Percentiles rank a stretch among this genome's conserved stretches.
Conservation (phyloP, 2,888 invertebrate genomes). For the Yponomeuta cagnagella region DNA sequence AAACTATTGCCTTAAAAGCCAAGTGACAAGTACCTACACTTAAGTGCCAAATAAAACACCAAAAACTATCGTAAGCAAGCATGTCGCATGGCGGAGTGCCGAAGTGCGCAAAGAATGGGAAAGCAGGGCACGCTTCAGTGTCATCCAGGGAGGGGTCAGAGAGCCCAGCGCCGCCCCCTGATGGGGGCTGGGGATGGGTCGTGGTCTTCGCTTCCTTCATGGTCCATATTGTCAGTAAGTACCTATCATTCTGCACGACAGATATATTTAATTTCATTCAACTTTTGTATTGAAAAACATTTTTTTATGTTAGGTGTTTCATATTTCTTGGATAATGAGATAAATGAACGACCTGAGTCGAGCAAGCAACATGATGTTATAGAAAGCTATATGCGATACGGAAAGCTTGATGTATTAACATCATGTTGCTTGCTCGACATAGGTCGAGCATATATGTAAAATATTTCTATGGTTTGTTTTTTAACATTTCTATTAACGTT, state of each 20-base stretch:
- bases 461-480: too few species aligned
- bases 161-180: conserved; percentile 80
- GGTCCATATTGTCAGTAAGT: conserved; percentile 96
- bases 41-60: conserved; percentile 29
- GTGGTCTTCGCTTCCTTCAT: conserved; percentile 96
- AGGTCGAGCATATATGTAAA: too few species aligned
- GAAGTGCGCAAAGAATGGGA: conserved; percentile 55
- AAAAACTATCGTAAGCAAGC: conserved; percentile 19
- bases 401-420: too few species aligned
- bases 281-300: too few species aligned
- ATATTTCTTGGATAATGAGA: too few species aligned
- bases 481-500: too few species aligned
- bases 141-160: conserved; percentile 46
- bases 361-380: too few species aligned
- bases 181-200: conserved; percentile 97
- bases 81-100: conserved; percentile 61
- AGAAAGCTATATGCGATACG: too few species aligned
- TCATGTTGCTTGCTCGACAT: too few species aligned
- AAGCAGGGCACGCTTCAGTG: conserved; percentile 40
- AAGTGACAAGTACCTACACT: conserved; percentile 22
- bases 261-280: too few species aligned
- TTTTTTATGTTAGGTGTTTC: too few species aligned
- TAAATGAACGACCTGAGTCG: too few species aligned
- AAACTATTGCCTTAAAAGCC: conserved; percentile 31
- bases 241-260: conserved; percentile 20